phyloP scores from a whole-genome alignment of 1,140 invertebrate genomes.

The Neotoxoptera formosana region DNA sequence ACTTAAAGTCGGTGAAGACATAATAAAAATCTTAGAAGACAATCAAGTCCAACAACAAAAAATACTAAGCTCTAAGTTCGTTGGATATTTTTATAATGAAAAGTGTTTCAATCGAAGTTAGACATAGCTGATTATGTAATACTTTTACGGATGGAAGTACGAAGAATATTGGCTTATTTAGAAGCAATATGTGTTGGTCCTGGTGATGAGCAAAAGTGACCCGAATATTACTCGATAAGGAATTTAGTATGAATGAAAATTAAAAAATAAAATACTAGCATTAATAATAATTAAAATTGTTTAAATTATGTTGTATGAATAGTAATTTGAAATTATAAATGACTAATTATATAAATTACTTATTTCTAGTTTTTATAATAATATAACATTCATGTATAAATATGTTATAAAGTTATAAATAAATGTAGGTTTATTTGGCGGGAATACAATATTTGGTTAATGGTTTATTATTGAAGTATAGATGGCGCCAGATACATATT shows the following conservation, averaged over 20 bases:
- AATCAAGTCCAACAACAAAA: slow-evolving; percentile 94
- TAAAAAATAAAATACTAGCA: background rate
- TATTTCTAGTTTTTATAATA: too few species aligned
- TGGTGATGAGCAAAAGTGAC: slow-evolving; percentile 90
- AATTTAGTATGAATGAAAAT: slow-evolving; percentile 74
- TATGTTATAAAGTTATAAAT: too few species aligned
- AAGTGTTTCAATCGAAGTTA: slow-evolving; percentile 91
- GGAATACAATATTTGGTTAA: too few species aligned
- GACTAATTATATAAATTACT: too few species aligned
- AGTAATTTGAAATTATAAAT: too few species aligned
- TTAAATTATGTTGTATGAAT: slow-evolving; percentile 43
- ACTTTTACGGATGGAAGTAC: slow-evolving; percentile 89
- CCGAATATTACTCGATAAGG: slow-evolving; percentile 86
- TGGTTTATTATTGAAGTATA: too few species aligned
- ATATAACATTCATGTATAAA: too few species aligned
- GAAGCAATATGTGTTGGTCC: slow-evolving; percentile 96
- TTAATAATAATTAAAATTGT: background rate
- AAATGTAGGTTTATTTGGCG: too few species aligned
- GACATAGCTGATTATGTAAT: slow-evolving; percentile 87
- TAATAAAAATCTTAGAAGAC: slow-evolving; percentile 93
- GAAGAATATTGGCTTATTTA: slow-evolving; percentile 91
- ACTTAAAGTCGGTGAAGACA: slow-evolving; percentile 83
- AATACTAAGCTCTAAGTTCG: slow-evolving; percentile 92
- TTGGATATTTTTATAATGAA: slow-evolving; percentile 84
- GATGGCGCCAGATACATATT: too few species aligned